Evolutionary conservation across 35 echinoderm and acorn worm species (phyloP), one percentile per base, ranked within the genome.

Genomic region (Ophiothrix spiculata): DNA sequence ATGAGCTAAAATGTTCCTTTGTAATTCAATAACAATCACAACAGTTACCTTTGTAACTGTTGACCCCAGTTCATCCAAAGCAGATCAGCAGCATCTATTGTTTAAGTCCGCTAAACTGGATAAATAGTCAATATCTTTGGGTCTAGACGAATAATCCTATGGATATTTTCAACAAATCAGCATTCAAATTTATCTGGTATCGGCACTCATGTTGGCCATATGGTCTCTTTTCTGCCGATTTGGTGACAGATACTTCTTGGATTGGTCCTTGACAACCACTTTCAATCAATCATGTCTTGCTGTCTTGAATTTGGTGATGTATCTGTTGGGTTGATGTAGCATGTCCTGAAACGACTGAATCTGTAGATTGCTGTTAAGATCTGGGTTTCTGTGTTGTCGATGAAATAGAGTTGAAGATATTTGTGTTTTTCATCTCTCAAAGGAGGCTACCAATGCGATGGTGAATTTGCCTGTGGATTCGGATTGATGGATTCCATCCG

Each of bases 161-260:
- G n/a, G n/a, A n/a, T n/a, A n/a, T n/a, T n/a, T n/a, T n/a, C n/a
- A n/a, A n/a, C n/a, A n/a, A n/a, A n/a, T n/a, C n/a, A n/a, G n/a
- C n/a, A n/a, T n/a, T n/a, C n/a, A n/a, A n/a, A n/a, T n/a, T n/a
- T n/a, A n/a, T n/a, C n/a, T n/a, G n/a, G 60, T 69, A 69, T 1
- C 60, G 60, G 29, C 60, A 28, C 25, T 69, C 60, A 69, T 69
- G 60, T 69, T 69, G 60, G 1, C 60, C 60, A 25, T n/a, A 28
- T 69, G 60, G 60, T 69, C 60, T 69, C 16, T 69, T 69, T 69
- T 69, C 60, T 69, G 60, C 60, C 25, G 60, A 69, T 69, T 25
- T 15, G 60, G 60, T 28, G 29, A 69, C 60, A n/a, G 60, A 69
- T 2, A 69, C 60, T 15, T 69, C 60, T 15, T 4, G 6, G 23